These are phyloP conservation scores for Orchestes rusci DNA, from an alignment of 2,888 invertebrate species.

Conservation along the genomic window DNA sequence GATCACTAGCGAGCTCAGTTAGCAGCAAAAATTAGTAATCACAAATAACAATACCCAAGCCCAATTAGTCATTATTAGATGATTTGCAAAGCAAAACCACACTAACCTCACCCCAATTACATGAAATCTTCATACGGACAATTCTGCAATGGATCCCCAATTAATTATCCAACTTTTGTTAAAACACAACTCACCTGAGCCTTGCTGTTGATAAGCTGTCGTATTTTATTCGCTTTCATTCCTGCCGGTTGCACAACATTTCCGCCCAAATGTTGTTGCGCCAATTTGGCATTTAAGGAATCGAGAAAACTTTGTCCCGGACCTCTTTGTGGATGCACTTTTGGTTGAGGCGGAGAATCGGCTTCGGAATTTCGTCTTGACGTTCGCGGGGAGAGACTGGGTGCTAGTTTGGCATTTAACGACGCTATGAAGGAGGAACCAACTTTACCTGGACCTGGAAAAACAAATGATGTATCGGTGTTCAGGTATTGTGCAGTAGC, in stretches of 20 bases:
- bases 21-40: too few relatives aligned
- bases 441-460: constrained; percentile 48
- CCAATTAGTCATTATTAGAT: too few relatives aligned
- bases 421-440: constrained; percentile 63
- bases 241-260: constrained; percentile 48
- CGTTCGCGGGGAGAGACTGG: constrained; percentile 53
- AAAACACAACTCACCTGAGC: constrained; percentile 65
- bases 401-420: constrained; percentile 62
- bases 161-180: too few relatives aligned
- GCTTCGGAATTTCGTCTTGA: constrained; percentile 47
- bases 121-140: constrained; percentile 10
- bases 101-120: constrained; percentile 14
- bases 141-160: constrained; percentile 17
- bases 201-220: constrained; percentile 67
- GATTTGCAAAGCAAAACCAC: too few relatives aligned
- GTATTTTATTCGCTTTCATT: constrained; percentile 56
- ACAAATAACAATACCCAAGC: too few relatives aligned
- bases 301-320: constrained; percentile 61
- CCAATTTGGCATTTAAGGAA: constrained; percentile 73
- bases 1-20: too few relatives aligned
- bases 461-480: too few relatives aligned
- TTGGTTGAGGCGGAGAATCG: constrained; percentile 12
- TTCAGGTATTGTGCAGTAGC: too few relatives aligned
- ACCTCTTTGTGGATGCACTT: constrained; percentile 44
- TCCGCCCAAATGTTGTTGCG: constrained; percentile 50